These are phyloP conservation scores for Chaetodon trifasciatus DNA, from an alignment of 2,797 vertebrate species.

Conservation along the genomic window DNA sequence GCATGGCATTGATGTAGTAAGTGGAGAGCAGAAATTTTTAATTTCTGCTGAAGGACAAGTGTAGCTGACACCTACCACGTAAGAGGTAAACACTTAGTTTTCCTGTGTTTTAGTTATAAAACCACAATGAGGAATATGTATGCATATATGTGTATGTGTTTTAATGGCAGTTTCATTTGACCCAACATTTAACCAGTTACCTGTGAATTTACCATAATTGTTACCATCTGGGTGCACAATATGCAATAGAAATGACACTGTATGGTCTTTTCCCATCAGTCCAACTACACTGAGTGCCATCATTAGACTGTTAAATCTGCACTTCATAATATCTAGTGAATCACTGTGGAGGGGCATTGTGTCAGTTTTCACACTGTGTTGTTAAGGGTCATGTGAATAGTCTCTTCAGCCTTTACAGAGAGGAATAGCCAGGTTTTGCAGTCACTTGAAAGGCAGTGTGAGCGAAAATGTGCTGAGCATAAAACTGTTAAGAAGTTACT, in stretches of 20 bases:
- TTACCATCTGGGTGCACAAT: slow-evolving; percentile 22
- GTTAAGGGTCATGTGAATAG: slow-evolving; percentile 17
- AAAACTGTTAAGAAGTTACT: slow-evolving; percentile 3
- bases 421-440: background rate
- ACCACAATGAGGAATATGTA: background rate
- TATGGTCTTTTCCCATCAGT: background rate
- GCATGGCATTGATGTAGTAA: background rate
- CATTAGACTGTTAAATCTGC: slow-evolving; percentile 5
- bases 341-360: background rate
- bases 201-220: slow-evolving; percentile 16
- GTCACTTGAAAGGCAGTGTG: slow-evolving; percentile 6
- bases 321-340: background rate
- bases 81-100: background rate
- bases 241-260: background rate
- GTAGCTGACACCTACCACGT: background rate
- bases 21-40: background rate
- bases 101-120: background rate
- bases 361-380: slow-evolving; percentile 5
- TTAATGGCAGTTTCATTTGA: slow-evolving; percentile 19
- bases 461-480: slow-evolving; percentile 9
- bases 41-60: slow-evolving; percentile 17
- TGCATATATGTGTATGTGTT: slow-evolving; percentile 4
- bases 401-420: slow-evolving; percentile 15
- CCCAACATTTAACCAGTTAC: slow-evolving; percentile 34
- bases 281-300: background rate